A percentile compares a stretch with the other conserved stretches of the same genome.
Evolutionary conservation across 2,797 vertebrate species (phyloP).

Genomic region (Babyrousa celebensis): DNA sequence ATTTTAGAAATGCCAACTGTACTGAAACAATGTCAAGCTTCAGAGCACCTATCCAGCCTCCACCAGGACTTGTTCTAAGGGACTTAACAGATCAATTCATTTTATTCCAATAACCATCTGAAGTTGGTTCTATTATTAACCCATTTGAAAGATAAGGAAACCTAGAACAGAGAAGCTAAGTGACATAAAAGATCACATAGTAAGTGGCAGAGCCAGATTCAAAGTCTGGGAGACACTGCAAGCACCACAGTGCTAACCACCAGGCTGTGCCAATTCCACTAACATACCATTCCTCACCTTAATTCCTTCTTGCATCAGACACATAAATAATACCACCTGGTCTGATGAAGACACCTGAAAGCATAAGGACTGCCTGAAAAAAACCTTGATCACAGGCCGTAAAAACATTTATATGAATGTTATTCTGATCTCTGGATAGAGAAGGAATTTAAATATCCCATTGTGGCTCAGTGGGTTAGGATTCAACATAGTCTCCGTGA

Average conservation of each 20-base stretch:
- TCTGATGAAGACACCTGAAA: not conserved
- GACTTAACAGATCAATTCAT: not conserved
- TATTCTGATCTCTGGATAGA: slow-evolving; percentile 9
- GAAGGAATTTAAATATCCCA: slow-evolving; percentile 6
- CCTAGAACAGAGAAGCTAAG: not conserved
- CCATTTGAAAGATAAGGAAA: not conserved
- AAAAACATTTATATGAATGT: slow-evolving; percentile 15
- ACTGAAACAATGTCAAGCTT: not conserved
- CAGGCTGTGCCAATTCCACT: not conserved
- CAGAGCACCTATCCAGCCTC: not conserved
- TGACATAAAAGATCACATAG: not conserved
- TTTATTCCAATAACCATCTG: not conserved
- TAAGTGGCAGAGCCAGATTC: not conserved
- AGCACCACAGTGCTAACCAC: not conserved
- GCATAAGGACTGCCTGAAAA: not conserved
- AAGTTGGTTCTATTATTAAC: not conserved
- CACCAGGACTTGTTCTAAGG: not conserved
- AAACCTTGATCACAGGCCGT: not conserved
- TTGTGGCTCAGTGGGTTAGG: no score
- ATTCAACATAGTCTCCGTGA: no score
- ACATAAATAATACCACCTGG: not conserved
- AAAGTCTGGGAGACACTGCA: not conserved
- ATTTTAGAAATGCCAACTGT: slow-evolving; percentile 28
- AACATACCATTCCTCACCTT: not conserved
- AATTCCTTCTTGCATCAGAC: not conserved